These are phyloP conservation scores for Bungarus multicinctus DNA, from an alignment of 2,113 vertebrate genomes.

Conservation along the genomic window DNA sequence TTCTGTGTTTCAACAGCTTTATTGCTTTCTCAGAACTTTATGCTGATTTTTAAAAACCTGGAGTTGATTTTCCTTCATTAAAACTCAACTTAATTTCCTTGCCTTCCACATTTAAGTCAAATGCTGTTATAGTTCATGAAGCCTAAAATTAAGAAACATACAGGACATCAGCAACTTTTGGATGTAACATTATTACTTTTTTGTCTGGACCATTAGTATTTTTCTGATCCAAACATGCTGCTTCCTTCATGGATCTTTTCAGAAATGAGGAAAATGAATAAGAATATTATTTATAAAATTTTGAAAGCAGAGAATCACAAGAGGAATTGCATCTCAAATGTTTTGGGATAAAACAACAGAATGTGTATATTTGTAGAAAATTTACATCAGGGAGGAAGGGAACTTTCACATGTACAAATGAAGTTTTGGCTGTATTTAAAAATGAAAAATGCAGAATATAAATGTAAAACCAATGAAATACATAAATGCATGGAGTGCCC, in stretches of 20 bases:
- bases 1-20: background rate
- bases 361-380: slow-evolving; percentile 22
- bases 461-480: background rate
- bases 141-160: slow-evolving; percentile 6
- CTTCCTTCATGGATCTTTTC: background rate
- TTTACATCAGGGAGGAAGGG: slow-evolving; percentile 23
- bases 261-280: slow-evolving; percentile 21
- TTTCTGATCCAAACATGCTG: slow-evolving; percentile 1
- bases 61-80: background rate
- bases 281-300: slow-evolving; percentile 20
- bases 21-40: background rate
- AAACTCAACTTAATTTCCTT: background rate
- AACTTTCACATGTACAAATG: slow-evolving; percentile 21
- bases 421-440: background rate
- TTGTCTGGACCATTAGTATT: background rate
- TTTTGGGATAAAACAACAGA: background rate
- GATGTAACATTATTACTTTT: background rate
- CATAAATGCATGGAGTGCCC: background rate
- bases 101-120: slow-evolving; percentile 17
- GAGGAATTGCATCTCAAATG: slow-evolving; percentile 27
- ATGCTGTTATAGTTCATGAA: background rate
- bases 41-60: background rate
- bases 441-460: background rate
- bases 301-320: slow-evolving; percentile 24
- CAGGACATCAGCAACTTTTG: background rate